Conservation (phyloP, 1,140 invertebrate genomes). For the Brachionus rotundiformis region DNA sequence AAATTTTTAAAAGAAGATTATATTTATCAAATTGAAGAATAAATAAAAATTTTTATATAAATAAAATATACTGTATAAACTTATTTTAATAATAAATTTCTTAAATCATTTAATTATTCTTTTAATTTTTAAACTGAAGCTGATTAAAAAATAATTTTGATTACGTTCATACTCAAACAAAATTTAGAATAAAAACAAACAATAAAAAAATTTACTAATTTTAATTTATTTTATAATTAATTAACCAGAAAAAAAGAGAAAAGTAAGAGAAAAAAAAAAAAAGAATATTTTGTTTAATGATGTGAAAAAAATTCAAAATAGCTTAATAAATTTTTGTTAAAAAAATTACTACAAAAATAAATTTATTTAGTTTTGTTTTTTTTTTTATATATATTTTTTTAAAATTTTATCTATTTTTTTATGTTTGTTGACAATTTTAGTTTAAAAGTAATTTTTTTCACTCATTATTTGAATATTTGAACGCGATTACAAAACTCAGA, state of each 20-base stretch:
- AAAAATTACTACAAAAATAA: slow-evolving; percentile 42
- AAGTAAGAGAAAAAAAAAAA: slow-evolving; percentile 11
- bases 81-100: too few relatives aligned
- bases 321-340: slow-evolving; percentile 1
- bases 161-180: too few relatives aligned
- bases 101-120: too few relatives aligned
- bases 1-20: too few relatives aligned
- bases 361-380: neutral
- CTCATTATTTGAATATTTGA: neutral
- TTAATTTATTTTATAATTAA: slow-evolving; percentile 36
- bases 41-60: too few relatives aligned
- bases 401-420: too few relatives aligned
- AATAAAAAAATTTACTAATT: neutral
- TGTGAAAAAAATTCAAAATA: neutral
- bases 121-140: neutral
- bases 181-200: neutral
- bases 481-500: neutral
- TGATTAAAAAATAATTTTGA: too few relatives aligned
- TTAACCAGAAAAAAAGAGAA: slow-evolving; percentile 15
- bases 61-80: too few relatives aligned
- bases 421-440: neutral
- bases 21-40: too few relatives aligned
- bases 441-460: neutral
- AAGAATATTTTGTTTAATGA: neutral
- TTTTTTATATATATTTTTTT: too few relatives aligned